A percentile compares a stretch with the other conserved stretches of the same genome.
Evolutionary conservation across 2,888 invertebrate genomes (phyloP).

Genomic region (Tachina lurida): DNA sequence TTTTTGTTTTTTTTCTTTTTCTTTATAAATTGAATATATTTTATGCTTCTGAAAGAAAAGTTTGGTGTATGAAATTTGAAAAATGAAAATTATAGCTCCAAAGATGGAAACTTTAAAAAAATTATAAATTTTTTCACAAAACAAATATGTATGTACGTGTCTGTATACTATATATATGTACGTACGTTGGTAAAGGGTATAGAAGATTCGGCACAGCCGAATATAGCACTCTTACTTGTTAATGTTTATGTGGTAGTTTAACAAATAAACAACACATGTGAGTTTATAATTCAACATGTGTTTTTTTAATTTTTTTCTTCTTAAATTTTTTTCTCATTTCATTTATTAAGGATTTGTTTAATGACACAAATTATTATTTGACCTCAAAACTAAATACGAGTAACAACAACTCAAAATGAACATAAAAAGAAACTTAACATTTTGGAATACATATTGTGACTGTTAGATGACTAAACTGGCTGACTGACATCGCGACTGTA

Average conservation of each 20-base stretch:
- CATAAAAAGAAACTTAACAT: constrained; percentile 1
- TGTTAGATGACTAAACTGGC: constrained; percentile 48
- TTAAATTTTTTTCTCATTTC: constrained; percentile 12
- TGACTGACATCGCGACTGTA: not conserved
- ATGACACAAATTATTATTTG: constrained; percentile 71
- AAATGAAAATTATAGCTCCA: no score
- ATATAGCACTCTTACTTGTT: no score
- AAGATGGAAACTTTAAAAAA: no score
- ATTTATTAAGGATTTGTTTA: constrained; percentile 63
- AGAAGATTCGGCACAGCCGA: no score
- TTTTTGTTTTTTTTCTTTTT: no score
- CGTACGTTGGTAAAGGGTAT: no score
- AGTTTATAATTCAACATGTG: constrained; percentile 69
- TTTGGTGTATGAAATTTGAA: no score
- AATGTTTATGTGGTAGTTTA: constrained; percentile 42
- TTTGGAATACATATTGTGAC: constrained; percentile 37
- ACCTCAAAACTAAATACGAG: constrained; percentile 67
- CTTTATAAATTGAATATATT: no score
- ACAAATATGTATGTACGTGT: no score
- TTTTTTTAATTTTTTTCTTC: constrained; percentile 28
- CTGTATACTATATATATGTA: no score
- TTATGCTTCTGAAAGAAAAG: no score
- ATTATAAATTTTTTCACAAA: no score
- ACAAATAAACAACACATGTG: constrained; percentile 64
- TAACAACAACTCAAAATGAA: constrained; percentile 31